Conservation (phyloP, 2,797 vertebrate genomes). For the Dryobates pubescens region DNA sequence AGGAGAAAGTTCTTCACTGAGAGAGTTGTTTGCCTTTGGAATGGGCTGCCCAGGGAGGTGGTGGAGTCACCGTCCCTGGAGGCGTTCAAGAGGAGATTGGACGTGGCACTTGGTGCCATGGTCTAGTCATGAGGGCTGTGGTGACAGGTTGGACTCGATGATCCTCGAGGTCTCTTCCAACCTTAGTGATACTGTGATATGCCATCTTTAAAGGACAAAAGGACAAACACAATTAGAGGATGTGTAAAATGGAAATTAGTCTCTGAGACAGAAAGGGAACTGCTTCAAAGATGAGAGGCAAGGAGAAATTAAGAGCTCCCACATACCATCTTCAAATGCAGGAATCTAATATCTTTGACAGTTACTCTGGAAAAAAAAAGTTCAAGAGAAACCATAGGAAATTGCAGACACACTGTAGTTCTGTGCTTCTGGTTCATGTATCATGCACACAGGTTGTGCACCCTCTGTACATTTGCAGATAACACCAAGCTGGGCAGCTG, state of each 20-base stretch:
- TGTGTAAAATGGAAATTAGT: constrained; percentile 60
- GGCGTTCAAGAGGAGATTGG: too few species aligned
- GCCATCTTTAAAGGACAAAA: constrained; percentile 47
- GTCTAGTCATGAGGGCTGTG: too few species aligned
- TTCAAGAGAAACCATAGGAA: background rate
- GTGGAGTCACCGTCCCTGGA: too few species aligned
- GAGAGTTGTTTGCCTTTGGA: too few species aligned
- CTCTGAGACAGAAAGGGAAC: background rate
- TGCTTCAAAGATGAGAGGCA: constrained; percentile 40
- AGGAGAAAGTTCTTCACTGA: too few species aligned
- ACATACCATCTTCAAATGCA: constrained; percentile 25
- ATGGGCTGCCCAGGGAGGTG: too few species aligned
- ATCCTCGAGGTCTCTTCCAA: too few species aligned
- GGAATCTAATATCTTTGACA: background rate
- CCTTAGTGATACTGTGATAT: too few species aligned
- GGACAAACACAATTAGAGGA: constrained; percentile 44
- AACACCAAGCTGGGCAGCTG: too few species aligned
- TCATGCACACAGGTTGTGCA: background rate
- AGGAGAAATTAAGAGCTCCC: constrained; percentile 18
- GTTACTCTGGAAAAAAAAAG: background rate
- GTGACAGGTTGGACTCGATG: too few species aligned
- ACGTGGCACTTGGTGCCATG: too few species aligned
- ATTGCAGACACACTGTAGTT: background rate
- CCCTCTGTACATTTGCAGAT: too few species aligned
- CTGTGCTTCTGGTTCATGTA: background rate